Evolutionary conservation across 2,113 vertebrate genomes (phyloP).

Genomic region (Apus apus): DNA sequence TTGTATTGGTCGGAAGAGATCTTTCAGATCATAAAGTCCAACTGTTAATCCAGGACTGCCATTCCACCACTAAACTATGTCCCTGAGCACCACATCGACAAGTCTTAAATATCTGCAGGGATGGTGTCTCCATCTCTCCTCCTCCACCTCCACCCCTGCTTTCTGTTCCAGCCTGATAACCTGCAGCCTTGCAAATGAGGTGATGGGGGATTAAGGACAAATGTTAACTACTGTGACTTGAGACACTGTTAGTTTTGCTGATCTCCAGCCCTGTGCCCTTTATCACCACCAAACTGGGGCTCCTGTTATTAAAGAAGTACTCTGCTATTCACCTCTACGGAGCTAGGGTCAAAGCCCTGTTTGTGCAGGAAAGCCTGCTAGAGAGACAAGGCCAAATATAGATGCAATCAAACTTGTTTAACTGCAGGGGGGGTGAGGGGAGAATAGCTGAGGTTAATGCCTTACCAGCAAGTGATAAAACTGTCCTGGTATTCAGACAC

Average conservation of each 20-base stretch:
- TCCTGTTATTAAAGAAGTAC: neutral
- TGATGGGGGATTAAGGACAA: fast-evolving
- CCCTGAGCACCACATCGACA: no score
- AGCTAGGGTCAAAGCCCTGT: neutral
- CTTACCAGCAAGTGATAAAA: neutral
- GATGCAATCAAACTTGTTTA: neutral
- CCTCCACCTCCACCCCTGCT: neutral
- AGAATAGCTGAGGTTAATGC: neutral
- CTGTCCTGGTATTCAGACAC: neutral
- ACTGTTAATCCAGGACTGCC: no score
- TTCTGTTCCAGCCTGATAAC: neutral
- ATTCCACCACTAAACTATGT: no score
- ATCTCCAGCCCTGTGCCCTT: neutral
- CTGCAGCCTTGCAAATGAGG: neutral
- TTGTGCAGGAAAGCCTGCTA: neutral
- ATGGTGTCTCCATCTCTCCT: neutral
- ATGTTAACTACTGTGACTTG: neutral
- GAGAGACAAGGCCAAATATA: neutral
- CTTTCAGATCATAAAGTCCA: no score
- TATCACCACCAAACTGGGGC: neutral
- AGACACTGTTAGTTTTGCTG: neutral
- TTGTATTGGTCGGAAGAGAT: no score
- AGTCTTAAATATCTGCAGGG: no score
- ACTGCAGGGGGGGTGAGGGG: neutral
- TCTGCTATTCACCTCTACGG: neutral